Base-by-base conservation (phyloP, 2,113 vertebrate genomes). In the Toxotes jaculatrix region DNA sequence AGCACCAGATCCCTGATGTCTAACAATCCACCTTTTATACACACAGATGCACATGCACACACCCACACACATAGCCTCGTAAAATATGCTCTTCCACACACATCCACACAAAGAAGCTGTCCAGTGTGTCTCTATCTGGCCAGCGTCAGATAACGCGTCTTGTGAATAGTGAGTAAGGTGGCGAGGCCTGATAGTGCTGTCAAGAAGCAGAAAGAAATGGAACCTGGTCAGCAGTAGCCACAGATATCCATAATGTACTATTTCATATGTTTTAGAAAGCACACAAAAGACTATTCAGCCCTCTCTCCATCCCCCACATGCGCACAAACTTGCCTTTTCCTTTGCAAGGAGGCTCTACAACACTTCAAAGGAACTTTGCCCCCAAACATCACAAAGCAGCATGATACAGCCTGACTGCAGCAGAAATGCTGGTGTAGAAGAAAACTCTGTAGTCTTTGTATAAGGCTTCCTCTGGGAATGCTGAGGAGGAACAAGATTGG, bases 351-450 rank as follows among this genome's bases (percentile, higher is more conserved):
- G 73, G 36, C 86, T 84, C 75, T 36, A 74, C 62, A 77, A 69
- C 60, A 88, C 86, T 87, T 94, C 89, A 91, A 92, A 92, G 72
- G 51, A 78, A 82, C 87, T 87, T 77, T 88, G 87, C 77, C 86
- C 83, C 78, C 49, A 70, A 74, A 90, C 88, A 87, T 85, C 72
- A 89, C 75, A 85, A 84, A 81, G 73, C 74, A 23, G 75, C 70
- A 79, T 59, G 77, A 89, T 88, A 57, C 75, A 73, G 86, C 42
- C 88, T 76, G 87, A 89, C 86, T 83, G 80, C 72, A 66, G 80
- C 67, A 89, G 87, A 91, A 86, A 82, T 10, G 71, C 69, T 79
- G 69, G 45, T 77, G 81, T 47, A 43, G 80, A 90, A 61, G 67
- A 84, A 83, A 79, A 74, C n/a, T 78, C 78, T 77, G 86, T 51